These are phyloP conservation scores for Resseliella maxima DNA, from an alignment of 2,888 invertebrate genomes.

Conservation along the genomic window DNA sequence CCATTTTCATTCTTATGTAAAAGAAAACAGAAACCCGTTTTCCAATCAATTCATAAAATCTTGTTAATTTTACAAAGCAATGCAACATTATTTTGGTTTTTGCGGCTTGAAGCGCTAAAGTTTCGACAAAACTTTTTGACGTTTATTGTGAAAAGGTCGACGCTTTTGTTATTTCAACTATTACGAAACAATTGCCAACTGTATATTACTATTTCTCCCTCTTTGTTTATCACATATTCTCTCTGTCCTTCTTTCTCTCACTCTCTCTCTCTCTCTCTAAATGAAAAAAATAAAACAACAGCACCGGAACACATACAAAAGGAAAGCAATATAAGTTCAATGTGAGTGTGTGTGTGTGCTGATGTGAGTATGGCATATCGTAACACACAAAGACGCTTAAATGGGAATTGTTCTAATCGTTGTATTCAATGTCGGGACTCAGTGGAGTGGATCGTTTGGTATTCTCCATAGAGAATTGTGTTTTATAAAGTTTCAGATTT, in stretches of 20 bases:
- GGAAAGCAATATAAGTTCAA: not conserved
- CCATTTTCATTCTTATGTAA: not conserved
- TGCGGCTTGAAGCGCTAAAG: not conserved
- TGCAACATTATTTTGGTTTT: not conserved
- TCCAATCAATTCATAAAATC: not conserved
- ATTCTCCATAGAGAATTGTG: constrained; percentile 14
- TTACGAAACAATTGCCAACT: not conserved
- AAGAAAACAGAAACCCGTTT: not conserved
- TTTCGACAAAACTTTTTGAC: not conserved
- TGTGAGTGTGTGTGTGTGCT: not conserved
- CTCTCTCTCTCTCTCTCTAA: no score
- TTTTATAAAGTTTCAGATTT: constrained; percentile 16
- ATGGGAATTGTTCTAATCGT: constrained; percentile 3
- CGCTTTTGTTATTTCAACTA: constrained; percentile 33
- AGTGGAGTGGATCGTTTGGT: constrained; percentile 25
- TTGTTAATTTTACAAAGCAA: constrained; percentile 4
- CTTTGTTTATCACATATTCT: no score
- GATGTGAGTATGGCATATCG: not conserved
- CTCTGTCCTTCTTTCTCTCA: no score
- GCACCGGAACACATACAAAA: not conserved
- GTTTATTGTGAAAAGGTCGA: not conserved
- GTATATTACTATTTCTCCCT: no score
- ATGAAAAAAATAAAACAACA: not conserved
- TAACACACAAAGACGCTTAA: not conserved
- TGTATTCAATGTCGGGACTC: constrained; percentile 23